These are phyloP conservation scores for Nycteola revayana DNA, from an alignment of 2,888 invertebrate species.

Conservation along the genomic window DNA sequence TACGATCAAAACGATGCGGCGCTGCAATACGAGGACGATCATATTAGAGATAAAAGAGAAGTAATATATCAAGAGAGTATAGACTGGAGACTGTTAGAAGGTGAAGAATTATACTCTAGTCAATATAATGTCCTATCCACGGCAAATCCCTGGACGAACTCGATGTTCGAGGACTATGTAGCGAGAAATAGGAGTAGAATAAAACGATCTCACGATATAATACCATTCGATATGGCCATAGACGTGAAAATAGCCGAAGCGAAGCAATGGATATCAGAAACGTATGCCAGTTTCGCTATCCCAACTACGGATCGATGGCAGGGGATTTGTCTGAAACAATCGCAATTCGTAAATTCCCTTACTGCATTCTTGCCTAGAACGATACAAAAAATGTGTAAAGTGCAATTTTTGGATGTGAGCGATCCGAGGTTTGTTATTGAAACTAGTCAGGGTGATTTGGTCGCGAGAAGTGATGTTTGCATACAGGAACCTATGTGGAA, in stretches of 20 bases:
- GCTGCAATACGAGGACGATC: constrained; percentile 68
- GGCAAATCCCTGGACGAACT: constrained; percentile 79
- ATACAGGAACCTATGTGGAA: constrained; percentile 92
- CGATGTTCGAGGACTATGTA: constrained; percentile 76
- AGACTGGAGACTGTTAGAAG: constrained; percentile 76
- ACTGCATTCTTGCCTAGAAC: constrained; percentile 89
- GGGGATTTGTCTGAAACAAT: constrained; percentile 89
- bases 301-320: constrained; percentile 91
- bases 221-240: constrained; percentile 82
- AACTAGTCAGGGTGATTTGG: constrained; percentile 89
- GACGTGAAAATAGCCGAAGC: constrained; percentile 88
- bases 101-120: constrained; percentile 70
- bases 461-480: constrained; percentile 90
- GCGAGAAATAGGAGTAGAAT: constrained; percentile 76
- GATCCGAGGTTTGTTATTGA: constrained; percentile 90
- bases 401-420: constrained; percentile 89
- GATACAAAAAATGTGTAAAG: constrained; percentile 87
- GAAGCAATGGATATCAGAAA: constrained; percentile 93
- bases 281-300: constrained; percentile 93
- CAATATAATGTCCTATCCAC: constrained; percentile 71
- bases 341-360: constrained; percentile 90
- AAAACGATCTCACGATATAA: constrained; percentile 66
- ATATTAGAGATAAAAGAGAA: constrained; percentile 65
- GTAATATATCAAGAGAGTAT: constrained; percentile 53
- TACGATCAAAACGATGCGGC: constrained; percentile 78